Base-by-base conservation (phyloP, 2,888 invertebrate species). In the Sarcophaga variegata region DNA sequence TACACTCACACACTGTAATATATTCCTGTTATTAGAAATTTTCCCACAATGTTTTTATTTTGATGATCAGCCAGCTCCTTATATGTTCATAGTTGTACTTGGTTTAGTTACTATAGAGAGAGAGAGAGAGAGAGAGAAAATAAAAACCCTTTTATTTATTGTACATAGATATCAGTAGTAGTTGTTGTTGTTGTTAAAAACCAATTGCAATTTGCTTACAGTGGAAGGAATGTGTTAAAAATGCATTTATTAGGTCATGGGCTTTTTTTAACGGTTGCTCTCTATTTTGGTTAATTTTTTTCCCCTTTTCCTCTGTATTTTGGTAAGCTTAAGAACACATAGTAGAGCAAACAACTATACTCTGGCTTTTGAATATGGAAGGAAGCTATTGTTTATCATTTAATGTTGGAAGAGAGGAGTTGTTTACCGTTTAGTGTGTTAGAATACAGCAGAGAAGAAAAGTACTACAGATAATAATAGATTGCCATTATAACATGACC, bases 161-260 rank as follows among this genome's bases (percentile, higher is more conserved):
- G 37, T 10, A 37, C 10, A 37, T 54, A 54, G 12, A 4, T 54
- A 17, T 12, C 17, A 3, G 17, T 54, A 17, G 12, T 2, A 2
- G 8, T 37, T 8, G 37, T 37, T 37, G 10, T 37, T 37, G 1
- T 1, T 8, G 8, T 1, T 37, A 27, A 27, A 27, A 5, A 27
- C 0, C 37, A 37, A 37, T 37, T 37, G 37, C 37, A 37, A 37
- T 54, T 12, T 54, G 17, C 17, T 12, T 54, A 17, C 54, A 54
- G 17, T 54, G 17, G 4, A 4, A 17, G 11, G 27, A 86, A 89
- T 89, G 89, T 89, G 90, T 90, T 89, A 84, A 89, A 54, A 17
- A 4, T 14, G 88, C 88, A 91, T 92, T 92, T 92, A 91, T 91
- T 91, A 89, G 92, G 91, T 92, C 92, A 91, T 90, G 86, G 11